Conservation (phyloP, 2,113 vertebrate species). For the Cebus imitator region DNA sequence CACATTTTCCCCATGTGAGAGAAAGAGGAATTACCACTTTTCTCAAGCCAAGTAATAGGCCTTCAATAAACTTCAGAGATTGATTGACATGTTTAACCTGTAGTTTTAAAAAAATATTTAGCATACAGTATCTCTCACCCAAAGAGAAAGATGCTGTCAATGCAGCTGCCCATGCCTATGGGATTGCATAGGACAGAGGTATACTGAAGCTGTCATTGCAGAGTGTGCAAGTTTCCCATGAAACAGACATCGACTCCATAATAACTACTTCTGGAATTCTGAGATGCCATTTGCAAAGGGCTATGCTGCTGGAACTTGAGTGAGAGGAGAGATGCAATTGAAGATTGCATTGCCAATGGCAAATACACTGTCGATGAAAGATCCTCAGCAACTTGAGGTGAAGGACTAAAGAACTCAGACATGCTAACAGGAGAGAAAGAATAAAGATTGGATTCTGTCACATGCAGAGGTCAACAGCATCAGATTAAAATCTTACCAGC, state of each 20-base stretch:
- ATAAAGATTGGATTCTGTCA: background rate
- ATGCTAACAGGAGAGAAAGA: background rate
- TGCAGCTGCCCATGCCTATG: background rate
- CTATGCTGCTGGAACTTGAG: background rate
- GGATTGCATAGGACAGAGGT: background rate
- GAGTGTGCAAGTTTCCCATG: background rate
- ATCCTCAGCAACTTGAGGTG: background rate
- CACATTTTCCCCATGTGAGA: background rate
- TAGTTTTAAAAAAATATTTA: background rate
- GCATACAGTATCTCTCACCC: background rate
- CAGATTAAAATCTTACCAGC: background rate
- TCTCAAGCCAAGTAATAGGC: background rate
- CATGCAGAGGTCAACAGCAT: background rate
- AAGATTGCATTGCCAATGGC: background rate
- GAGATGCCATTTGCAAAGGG: background rate
- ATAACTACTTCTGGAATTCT: background rate
- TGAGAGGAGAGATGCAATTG: background rate
- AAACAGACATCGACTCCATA: background rate
- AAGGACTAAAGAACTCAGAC: background rate
- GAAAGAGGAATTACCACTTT: background rate
- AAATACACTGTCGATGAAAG: background rate
- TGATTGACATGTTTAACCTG: background rate
- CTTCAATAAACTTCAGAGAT: background rate
- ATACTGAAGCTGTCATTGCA: rapidly evolving
- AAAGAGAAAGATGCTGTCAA: background rate